Conservation (phyloP, 2,888 invertebrate genomes). For the Drosophila suboccidentalis region DNA sequence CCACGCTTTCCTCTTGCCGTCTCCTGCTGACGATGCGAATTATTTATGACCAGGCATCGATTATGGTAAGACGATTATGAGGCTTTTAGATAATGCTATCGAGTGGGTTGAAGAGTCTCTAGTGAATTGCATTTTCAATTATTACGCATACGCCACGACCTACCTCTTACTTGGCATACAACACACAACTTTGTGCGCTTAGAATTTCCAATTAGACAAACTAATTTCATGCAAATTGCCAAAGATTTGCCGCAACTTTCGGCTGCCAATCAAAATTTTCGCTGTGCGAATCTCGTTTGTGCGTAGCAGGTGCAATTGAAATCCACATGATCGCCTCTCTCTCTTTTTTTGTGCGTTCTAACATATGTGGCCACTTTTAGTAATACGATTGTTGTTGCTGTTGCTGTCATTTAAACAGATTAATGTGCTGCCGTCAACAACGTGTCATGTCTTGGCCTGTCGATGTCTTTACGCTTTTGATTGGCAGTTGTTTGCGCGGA, state of each 20-base stretch:
- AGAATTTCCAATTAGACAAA: conserved; percentile 72
- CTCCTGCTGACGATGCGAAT: conserved; percentile 56
- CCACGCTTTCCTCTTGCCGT: background rate
- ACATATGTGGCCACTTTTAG: conserved; percentile 20
- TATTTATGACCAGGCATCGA: conserved; percentile 60
- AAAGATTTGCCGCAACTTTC: conserved; percentile 41
- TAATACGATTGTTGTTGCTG: conserved; percentile 13
- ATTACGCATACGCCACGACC: conserved; percentile 35
- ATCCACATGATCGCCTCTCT: conserved; percentile 30
- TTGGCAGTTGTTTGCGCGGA: conserved; percentile 68
- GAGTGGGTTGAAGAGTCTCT: background rate
- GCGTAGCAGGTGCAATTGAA: conserved; percentile 46
- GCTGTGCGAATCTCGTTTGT: conserved; percentile 49
- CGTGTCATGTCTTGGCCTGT: conserved; percentile 53
- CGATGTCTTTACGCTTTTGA: conserved; percentile 61
- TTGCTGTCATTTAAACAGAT: conserved; percentile 68
- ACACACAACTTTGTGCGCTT: conserved; percentile 34
- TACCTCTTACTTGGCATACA: background rate
- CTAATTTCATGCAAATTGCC: conserved; percentile 71
- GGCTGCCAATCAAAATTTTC: conserved; percentile 43
- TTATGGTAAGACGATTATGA: conserved; percentile 51
- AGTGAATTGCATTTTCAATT: conserved; percentile 44
- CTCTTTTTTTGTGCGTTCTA: background rate
- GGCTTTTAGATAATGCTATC: conserved; percentile 41
- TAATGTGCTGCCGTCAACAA: conserved; percentile 67